Base-by-base conservation (phyloP, 92 coral and sea anemone species). In the Actinostola sp. region DNA sequence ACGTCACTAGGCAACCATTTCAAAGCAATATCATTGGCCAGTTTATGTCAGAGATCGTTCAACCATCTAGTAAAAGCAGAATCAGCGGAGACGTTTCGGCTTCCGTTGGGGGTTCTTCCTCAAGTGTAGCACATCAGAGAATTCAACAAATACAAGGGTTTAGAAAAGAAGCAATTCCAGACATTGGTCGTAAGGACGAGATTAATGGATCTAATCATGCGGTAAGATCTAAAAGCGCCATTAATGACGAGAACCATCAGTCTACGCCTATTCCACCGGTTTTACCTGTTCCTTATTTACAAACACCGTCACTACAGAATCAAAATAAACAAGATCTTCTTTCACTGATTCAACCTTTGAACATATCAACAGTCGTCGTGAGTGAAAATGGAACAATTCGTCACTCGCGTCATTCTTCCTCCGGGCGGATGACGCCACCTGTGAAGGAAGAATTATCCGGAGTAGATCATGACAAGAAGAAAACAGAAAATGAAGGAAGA, bases 361-460 rank as follows among this genome's bases (percentile, higher is more conserved):
- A 80, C 51, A 82, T 78, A 86, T 90, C 96, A 90, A 90, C 89
- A 86, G 38, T 57, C 16, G 29, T 58, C 55, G 19, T 46, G 44
- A 42, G 43, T 52, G 41, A 55, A 57, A 50, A 69, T 53, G 78
- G 59, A 51, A 48, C 29, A 14, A 68, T 19, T 21, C 58, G 33
- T 31, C 20, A 31, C 62, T 68, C 57, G 74, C 82, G 94, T 89
- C 86, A 89, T 84, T 13, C 45, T 4, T 66, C 58, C 13, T 34
- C 51, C 61, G 50, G 44, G 61, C 36, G 46, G 77, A 81, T 89
- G 71, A 89, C 94, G 80, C 84, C 94, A 89, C 85, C 90, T 25
- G 7, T 39, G 38, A 32, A 14, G 17, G 36, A 10, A 24, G 67
- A 46, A 24, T 48, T 49, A 31, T 54, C 62, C 11, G 36, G 8